phyloP scores from a whole-genome alignment of 2,797 vertebrate species.

The Diplodus sargus region DNA sequence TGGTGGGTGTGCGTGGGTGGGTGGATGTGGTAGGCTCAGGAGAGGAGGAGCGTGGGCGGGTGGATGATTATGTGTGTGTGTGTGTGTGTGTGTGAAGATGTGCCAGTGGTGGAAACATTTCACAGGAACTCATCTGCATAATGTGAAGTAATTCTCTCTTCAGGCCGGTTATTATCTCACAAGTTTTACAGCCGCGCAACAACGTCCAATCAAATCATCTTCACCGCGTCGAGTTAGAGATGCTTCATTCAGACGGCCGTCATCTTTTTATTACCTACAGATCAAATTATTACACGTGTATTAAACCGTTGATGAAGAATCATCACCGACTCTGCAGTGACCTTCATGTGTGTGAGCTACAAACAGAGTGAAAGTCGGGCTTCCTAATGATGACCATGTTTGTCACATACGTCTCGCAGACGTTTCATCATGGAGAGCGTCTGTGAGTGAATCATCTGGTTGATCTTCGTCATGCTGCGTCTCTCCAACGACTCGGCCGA shows the following conservation, averaged over 20 bases:
- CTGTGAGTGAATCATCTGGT: too few species aligned
- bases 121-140: conserved; percentile 5
- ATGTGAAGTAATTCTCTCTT: background rate
- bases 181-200: background rate
- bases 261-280: background rate
- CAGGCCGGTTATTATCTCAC: background rate
- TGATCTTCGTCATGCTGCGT: too few species aligned
- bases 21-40: background rate
- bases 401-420: too few species aligned
- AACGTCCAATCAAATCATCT: too few species aligned
- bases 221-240: background rate
- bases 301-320: background rate
- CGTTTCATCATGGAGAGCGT: too few species aligned
- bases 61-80: background rate
- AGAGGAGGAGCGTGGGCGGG: conserved; percentile 6
- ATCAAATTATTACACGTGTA: background rate
- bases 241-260: background rate
- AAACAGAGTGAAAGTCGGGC: too few species aligned
- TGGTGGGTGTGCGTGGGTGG: conserved; percentile 14
- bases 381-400: too few species aligned
- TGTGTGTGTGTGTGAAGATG: conserved; percentile 11
- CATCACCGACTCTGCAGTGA: background rate
- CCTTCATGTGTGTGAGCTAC: too few species aligned
- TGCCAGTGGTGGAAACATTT: background rate
- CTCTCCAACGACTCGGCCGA: too few species aligned